Conservation (phyloP, 2,888 invertebrate species). For the Ornithoptera priamus region DNA sequence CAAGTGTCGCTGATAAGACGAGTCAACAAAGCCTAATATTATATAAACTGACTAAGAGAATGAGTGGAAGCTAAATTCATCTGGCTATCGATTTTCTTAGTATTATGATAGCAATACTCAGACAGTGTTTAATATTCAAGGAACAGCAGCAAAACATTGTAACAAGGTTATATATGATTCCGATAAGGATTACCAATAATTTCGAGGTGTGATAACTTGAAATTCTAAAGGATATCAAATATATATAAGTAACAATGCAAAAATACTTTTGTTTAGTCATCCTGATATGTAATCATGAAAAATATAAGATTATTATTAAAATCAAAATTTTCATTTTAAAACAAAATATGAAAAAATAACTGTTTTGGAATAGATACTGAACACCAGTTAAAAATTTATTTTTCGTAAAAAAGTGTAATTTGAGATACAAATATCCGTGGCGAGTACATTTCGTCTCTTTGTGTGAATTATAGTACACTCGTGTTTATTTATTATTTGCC, state of each 20-base stretch:
- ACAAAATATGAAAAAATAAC: not conserved
- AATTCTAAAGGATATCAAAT: not conserved
- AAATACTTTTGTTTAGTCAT: not conserved
- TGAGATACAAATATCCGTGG: not conserved
- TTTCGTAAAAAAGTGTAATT: not conserved
- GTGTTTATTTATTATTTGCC: conserved; percentile 6
- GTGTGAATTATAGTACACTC: not conserved
- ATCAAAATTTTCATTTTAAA: no score
- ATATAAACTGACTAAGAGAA: conserved; percentile 49
- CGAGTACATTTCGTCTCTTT: not conserved
- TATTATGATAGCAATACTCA: conserved; percentile 42
- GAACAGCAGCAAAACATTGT: conserved; percentile 52
- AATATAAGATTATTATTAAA: not conserved
- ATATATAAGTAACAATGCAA: no score
- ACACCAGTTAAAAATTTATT: not conserved
- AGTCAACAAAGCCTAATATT: conserved; percentile 73
- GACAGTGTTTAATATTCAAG: conserved; percentile 49
- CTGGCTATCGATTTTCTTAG: conserved; percentile 70
- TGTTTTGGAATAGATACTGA: not conserved
- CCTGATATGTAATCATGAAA: not conserved
- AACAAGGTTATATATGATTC: conserved; percentile 39
- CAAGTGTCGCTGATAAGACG: conserved; percentile 69
- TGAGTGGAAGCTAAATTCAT: conserved; percentile 45
- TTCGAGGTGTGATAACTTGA: not conserved
- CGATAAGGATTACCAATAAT: conserved; percentile 34